Evolutionary conservation across 2,113 vertebrate species (phyloP).

Genomic region (Zosterops japonicus): DNA sequence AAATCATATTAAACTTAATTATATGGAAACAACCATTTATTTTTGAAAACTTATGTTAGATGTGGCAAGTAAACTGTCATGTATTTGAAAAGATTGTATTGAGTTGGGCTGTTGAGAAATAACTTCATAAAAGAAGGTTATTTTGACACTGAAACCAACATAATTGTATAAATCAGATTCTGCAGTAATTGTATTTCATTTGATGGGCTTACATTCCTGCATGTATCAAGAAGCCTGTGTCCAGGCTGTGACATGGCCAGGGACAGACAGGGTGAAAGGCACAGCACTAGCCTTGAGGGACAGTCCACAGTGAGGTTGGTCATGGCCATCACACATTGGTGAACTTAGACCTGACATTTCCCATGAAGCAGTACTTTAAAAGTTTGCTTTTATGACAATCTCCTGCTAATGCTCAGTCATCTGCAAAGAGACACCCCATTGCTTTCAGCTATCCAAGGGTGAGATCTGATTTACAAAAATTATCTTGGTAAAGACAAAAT

Average conservation of each 20-base stretch:
- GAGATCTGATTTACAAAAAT: neutral
- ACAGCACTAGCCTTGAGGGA: neutral
- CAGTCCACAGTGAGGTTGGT: neutral
- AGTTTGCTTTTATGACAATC: neutral
- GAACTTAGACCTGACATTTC: neutral
- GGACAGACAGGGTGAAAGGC: neutral
- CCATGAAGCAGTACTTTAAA: neutral
- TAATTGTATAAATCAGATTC: neutral
- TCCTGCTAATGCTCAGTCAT: neutral
- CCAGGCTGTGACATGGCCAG: neutral
- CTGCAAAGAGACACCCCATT: neutral
- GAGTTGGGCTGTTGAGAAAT: neutral
- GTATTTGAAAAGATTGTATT: neutral
- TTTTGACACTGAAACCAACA: neutral
- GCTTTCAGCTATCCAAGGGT: neutral
- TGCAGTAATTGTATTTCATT: neutral
- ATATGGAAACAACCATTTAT: neutral
- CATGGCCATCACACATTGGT: neutral
- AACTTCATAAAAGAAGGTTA: neutral
- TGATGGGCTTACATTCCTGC: neutral
- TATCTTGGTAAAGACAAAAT: neutral
- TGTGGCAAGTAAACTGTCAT: neutral
- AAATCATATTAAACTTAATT: neutral
- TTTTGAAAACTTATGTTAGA: neutral
- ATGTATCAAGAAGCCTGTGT: neutral